Base-by-base conservation (phyloP, 1,140 invertebrate genomes). In the Manduca sexta region DNA sequence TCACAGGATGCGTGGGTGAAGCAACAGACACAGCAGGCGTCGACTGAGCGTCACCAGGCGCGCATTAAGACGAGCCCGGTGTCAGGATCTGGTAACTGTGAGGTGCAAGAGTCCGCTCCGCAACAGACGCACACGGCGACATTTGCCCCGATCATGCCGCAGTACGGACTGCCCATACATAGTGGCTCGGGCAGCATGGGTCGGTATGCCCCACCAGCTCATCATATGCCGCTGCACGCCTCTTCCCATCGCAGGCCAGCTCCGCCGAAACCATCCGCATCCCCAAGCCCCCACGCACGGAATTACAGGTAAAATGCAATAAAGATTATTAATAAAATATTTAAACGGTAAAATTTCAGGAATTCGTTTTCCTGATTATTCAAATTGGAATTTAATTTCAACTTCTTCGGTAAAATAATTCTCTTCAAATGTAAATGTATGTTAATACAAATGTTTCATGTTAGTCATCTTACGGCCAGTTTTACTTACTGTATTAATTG, bases 191-290 rank as follows among this genome's bases (percentile, higher is more conserved):
- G 87, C 30, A 47, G 59, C 74, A 70, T 88, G 88, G 71, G 82
- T 71, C 55, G 89, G 82, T 83, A 83, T 45, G 77, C 75, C 41
- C 87, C 63, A 51, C 89, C 60, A 64, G 91, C 91, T 4, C 92
- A 92, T 4, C 92, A 92, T 47, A 88, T 92, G 29, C 81, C 92
- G n/a, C 76, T 92, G 42, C 76, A 84, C 45, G 64, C 72, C 29
- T 64, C 71, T 7, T 60, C 76, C 3, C 83, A 86, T 39, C 86
- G 88, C 49, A 85, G 88, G 64, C 85, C 87, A 3, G 75, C 80
- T 26, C 82, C 86, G 18, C 87, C 87, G 31, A 89, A 88, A 52
- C 87, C 87, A 50, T 87, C 90, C 60, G 87, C 88, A 50, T 86
- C 89, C 30, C 89, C 87, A 38, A 89, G 89, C 33, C 89, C 90